Evolutionary conservation across 2,797 vertebrate genomes (phyloP), one percentile per base, ranked within the genome.

Genomic region (Chrysocyon brachyurus): DNA sequence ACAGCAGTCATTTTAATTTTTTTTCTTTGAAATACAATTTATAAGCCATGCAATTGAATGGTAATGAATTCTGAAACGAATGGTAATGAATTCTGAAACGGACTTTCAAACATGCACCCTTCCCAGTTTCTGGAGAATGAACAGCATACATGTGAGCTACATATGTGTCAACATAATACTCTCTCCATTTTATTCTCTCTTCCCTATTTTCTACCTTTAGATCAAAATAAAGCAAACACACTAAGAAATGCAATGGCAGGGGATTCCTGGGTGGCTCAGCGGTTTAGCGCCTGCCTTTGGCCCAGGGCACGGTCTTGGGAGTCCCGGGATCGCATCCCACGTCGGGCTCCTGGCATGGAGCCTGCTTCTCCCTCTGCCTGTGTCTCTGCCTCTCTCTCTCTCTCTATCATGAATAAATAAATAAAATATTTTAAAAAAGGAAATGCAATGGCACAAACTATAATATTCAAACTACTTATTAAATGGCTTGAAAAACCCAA

Each of bases 211-310:
- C 17, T 16, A 61, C 12, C 10, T 46, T 54, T 17, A 52, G 26
- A 22, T 81, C 49, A 90, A 94, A 89, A 83, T 91, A 77, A 81
- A 91, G 66, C 40, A 83, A 90, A 94, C 28, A 59, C 54, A 52
- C 28, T 75, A 94, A 84, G 16, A 24, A 83, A 84, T 87, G 49
- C 54, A 92, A 81, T 10, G 54, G 63, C 46, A 78, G 40, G 40
- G 40, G 40, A 40, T 40, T 5, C 40, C 40, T 40, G 40, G 40
- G 40, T 40, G 40, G 40, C 40, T 5, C 40, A 40, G 40, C 40
- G 40, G 40, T 40, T 40, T 40, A 5, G 40, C 40, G 40, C 40
- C 40, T 40, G 40, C 40, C 40, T 40, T 40, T 40, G 40, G 40
- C 40, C 40, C 40, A 40, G 40, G 40, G 5, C 40, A 5, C 40